phyloP scores from a whole-genome alignment of 2,113 vertebrate genomes.

The Cranoglanis bouderius region DNA sequence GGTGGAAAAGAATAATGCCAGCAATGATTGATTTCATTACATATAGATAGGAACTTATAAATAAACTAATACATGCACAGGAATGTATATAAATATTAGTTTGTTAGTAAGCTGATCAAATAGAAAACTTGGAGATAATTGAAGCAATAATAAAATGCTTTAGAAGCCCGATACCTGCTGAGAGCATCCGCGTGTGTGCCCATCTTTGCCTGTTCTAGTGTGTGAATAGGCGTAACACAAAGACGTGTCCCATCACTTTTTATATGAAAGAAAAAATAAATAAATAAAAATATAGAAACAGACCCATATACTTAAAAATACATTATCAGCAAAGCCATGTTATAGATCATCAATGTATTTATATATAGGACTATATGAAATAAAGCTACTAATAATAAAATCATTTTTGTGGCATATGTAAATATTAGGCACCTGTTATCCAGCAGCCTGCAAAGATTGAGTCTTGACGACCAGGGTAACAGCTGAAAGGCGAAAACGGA shows the following conservation, averaged over 20 bases:
- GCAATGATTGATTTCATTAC: too few relatives aligned
- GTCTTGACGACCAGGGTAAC: too few relatives aligned
- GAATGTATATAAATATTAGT: background rate
- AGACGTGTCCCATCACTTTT: background rate
- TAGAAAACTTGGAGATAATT: background rate
- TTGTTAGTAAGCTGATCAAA: background rate
- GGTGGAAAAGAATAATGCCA: too few relatives aligned
- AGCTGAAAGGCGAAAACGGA: too few relatives aligned
- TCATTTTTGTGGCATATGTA: too few relatives aligned
- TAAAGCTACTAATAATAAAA: too few relatives aligned
- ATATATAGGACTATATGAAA: too few relatives aligned
- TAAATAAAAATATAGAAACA: background rate
- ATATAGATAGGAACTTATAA: background rate
- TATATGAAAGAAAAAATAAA: too few relatives aligned
- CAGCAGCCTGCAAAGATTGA: too few relatives aligned
- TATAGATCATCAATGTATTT: background rate
- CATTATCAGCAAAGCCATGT: background rate
- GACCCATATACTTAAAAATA: background rate
- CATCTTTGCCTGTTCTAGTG: background rate
- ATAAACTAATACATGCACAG: background rate
- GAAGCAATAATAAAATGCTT: background rate
- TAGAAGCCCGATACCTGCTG: background rate
- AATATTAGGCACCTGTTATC: too few relatives aligned
- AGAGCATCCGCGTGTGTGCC: background rate
- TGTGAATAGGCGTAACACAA: too few relatives aligned